Conservation (phyloP, 64 coral and sea anemone species). For the Orbicella faveolata region DNA sequence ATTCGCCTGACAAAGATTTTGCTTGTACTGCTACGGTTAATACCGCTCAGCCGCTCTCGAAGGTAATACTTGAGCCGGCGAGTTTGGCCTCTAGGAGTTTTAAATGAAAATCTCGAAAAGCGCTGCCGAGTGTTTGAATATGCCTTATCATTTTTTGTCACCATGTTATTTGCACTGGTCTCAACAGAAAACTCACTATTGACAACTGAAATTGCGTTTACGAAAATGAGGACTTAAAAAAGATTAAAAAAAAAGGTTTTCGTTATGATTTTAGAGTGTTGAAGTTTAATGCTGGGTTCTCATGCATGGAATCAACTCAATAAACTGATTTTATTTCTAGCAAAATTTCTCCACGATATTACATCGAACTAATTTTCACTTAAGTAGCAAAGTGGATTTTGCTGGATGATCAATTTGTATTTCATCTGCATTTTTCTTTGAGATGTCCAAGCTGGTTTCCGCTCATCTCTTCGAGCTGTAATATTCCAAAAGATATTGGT, state of each 20-base stretch:
- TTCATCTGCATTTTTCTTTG: not conserved
- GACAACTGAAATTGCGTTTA: not conserved
- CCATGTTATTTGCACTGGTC: not conserved
- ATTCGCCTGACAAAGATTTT: not conserved
- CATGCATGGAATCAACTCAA: not conserved
- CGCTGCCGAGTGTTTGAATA: not conserved
- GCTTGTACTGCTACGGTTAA: not conserved
- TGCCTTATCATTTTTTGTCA: not conserved
- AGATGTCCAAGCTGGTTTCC: not conserved
- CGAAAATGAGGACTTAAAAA: not conserved
- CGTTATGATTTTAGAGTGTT: not conserved
- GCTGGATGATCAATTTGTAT: not conserved
- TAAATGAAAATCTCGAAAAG: not conserved
- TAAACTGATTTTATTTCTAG: too few relatives aligned
- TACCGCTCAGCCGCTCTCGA: too few relatives aligned
- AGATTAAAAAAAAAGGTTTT: not conserved
- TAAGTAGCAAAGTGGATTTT: not conserved
- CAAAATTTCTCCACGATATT: not conserved
- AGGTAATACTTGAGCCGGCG: too few relatives aligned
- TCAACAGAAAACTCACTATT: not conserved
- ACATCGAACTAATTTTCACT: not conserved
- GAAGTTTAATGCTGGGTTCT: not conserved
- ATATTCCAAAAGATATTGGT: not conserved
- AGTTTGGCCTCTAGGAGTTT: not conserved
- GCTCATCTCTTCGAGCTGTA: not conserved